Conservation (phyloP, 2,113 vertebrate genomes). For the Ceyx melanurus region DNA sequence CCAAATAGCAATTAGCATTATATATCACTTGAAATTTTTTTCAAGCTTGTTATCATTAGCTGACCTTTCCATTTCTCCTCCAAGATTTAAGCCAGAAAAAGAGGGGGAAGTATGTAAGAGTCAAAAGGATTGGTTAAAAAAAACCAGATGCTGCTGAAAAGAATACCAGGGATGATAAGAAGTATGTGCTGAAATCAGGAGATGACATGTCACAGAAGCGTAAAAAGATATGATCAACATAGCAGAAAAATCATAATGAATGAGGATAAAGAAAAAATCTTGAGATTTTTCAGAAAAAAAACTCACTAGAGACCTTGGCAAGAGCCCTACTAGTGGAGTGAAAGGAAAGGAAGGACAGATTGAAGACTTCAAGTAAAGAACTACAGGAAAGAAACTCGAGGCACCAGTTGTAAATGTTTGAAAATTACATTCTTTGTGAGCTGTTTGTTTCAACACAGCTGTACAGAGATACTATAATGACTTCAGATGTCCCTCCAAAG, state of each 20-base stretch:
- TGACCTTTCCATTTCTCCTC: background rate
- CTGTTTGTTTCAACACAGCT: constrained; percentile 68
- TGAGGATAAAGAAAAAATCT: background rate
- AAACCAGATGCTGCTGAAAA: background rate
- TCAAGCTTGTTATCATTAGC: background rate
- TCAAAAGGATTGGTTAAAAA: background rate
- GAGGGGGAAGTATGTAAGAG: background rate
- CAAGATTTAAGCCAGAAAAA: background rate
- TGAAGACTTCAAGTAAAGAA: constrained; percentile 57
- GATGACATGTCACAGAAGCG: background rate
- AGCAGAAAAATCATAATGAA: background rate
- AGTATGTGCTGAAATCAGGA: background rate
- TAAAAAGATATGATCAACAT: background rate
- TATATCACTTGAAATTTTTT: background rate
- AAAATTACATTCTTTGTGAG: constrained; percentile 65
- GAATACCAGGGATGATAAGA: background rate
- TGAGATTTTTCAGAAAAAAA: constrained; percentile 25
- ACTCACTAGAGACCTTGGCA: constrained; percentile 13
- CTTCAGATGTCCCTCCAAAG: constrained; percentile 47
- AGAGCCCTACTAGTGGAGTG: background rate
- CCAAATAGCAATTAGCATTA: background rate
- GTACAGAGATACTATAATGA: constrained; percentile 50
- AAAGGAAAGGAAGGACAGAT: constrained; percentile 41
- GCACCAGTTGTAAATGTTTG: constrained; percentile 64
- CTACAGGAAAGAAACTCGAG: constrained; percentile 58